A percentile compares a stretch with the other conserved stretches of the same genome.
Evolutionary conservation across 2,113 vertebrate species (phyloP).

Genomic region (Hymenochirus boettgeri): DNA sequence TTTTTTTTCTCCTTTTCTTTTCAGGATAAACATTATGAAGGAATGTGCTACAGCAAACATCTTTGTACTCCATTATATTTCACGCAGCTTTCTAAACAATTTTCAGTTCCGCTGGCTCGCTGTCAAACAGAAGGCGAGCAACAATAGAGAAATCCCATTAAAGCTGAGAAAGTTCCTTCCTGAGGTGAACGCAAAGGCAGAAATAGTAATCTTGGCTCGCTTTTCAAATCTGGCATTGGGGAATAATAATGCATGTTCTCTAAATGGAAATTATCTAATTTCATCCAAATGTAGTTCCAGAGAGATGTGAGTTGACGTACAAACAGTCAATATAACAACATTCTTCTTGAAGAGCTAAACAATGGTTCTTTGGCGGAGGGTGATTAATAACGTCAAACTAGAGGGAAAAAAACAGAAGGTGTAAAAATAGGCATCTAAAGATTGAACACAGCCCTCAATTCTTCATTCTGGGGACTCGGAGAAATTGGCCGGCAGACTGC

Average conservation of each 20-base stretch:
- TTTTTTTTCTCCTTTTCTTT: slow-evolving; percentile 38
- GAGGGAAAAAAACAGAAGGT: slow-evolving; percentile 68
- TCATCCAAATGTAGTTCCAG: slow-evolving; percentile 76
- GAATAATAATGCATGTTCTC: slow-evolving; percentile 84
- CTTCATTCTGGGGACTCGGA: slow-evolving; percentile 54
- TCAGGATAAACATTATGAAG: slow-evolving; percentile 69
- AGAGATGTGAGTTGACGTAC: slow-evolving; percentile 70
- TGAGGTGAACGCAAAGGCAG: slow-evolving; percentile 89
- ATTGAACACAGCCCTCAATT: slow-evolving; percentile 58
- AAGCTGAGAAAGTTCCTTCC: slow-evolving; percentile 95
- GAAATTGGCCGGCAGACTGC: slow-evolving; percentile 49
- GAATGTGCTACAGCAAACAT: slow-evolving; percentile 71
- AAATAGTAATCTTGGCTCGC: slow-evolving; percentile 89
- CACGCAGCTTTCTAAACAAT: slow-evolving; percentile 77
- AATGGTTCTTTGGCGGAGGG: slow-evolving; percentile 69
- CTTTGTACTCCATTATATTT: slow-evolving; percentile 72
- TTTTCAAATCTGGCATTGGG: slow-evolving; percentile 70
- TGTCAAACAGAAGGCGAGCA: slow-evolving; percentile 94
- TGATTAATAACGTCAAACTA: slow-evolving; percentile 71
- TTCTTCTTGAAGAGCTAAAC: slow-evolving; percentile 78
- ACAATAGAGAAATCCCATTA: slow-evolving; percentile 97
- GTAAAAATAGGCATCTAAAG: slow-evolving; percentile 75
- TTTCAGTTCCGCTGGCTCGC: slow-evolving; percentile 70
- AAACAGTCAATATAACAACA: slow-evolving; percentile 83
- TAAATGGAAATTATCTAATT: slow-evolving; percentile 93